Percentiles rank a stretch among this genome's conserved stretches.
These are phyloP conservation scores for Acanthoscelides obtectus DNA, from an alignment of 2,888 invertebrate species.

Conservation along the genomic window DNA sequence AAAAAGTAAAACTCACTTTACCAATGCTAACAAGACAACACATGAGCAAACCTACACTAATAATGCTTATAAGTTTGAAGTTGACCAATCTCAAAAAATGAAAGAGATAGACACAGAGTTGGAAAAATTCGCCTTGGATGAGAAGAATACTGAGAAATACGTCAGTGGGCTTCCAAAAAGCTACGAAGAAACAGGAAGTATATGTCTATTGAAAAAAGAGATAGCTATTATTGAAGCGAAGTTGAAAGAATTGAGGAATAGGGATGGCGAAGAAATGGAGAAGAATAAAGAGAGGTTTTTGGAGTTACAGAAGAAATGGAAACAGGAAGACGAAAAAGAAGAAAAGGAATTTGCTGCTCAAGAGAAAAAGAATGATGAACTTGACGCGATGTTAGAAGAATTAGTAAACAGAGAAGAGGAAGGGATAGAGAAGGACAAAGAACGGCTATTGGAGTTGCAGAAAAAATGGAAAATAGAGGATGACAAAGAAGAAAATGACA, in stretches of 20 bases:
- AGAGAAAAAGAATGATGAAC: too few relatives aligned
- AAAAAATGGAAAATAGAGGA: too few relatives aligned
- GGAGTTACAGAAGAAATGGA: not conserved
- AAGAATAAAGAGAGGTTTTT: not conserved
- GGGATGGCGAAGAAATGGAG: not conserved
- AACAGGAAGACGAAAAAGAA: not conserved
- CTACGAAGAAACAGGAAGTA: not conserved
- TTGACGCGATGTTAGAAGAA: too few relatives aligned
- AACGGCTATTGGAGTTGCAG: too few relatives aligned
- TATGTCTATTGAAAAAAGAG: not conserved
- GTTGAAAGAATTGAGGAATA: not conserved
- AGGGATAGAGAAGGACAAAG: too few relatives aligned
- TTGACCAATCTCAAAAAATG: constrained; percentile 10
- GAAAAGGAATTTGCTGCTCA: too few relatives aligned
- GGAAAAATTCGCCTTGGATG: constrained; percentile 18
- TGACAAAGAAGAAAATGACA: too few relatives aligned
- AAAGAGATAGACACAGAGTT: constrained; percentile 16
- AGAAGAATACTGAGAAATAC: constrained; percentile 14
- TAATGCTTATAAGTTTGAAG: constrained; percentile 15
- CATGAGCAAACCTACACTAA: not conserved
- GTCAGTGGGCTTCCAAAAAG: not conserved
- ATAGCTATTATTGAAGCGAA: not conserved
- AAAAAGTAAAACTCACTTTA: not conserved
- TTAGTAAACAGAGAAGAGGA: too few relatives aligned
- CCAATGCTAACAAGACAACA: not conserved